A percentile compares a stretch with the other conserved stretches of the same genome.
Conservation (phyloP, 1,140 invertebrate genomes). For the Condylostylus longicornis region DNA sequence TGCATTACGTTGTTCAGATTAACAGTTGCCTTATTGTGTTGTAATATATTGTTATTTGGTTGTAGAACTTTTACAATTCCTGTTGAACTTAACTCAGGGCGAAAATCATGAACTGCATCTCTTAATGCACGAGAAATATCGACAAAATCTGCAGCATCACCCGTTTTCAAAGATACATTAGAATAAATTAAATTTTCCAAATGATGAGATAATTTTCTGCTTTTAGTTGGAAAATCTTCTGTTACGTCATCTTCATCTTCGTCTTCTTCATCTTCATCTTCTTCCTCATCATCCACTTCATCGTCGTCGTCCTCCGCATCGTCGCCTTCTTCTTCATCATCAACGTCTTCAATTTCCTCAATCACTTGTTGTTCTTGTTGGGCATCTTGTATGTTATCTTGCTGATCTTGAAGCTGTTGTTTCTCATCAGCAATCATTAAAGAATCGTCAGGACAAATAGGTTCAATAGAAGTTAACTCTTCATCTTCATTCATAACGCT, state of each 20-base stretch:
- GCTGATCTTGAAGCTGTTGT: too few relatives aligned
- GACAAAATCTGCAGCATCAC: slow-evolving; percentile 18
- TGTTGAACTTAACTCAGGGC: slow-evolving; percentile 19
- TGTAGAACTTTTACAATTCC: slow-evolving; percentile 25
- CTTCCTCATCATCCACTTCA: slow-evolving; percentile 8
- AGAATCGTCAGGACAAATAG: too few relatives aligned
- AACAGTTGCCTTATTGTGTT: too few relatives aligned
- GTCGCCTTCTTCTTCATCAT: slow-evolving; percentile 16
- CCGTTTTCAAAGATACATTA: slow-evolving; percentile 14
- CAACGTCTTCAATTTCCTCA: slow-evolving; percentile 20
- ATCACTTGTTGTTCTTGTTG: too few relatives aligned
- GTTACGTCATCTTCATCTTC: slow-evolving; percentile 2
- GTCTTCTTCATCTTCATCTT: neutral
- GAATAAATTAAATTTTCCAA: slow-evolving; percentile 24
- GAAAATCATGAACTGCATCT: slow-evolving; percentile 16
- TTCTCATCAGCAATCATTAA: too few relatives aligned
- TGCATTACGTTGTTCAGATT: too few relatives aligned
- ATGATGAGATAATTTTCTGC: slow-evolving; percentile 18
- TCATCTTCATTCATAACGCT: too few relatives aligned
- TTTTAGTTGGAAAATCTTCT: slow-evolving; percentile 14
- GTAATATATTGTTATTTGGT: slow-evolving; percentile 17
- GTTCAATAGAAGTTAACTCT: too few relatives aligned
- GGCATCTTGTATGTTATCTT: too few relatives aligned
- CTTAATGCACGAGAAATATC: slow-evolving; percentile 2
- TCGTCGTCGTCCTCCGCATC: slow-evolving; percentile 20